Evolutionary conservation across 2,797 vertebrate species (phyloP).

Genomic region (Chaetodon trifasciatus): DNA sequence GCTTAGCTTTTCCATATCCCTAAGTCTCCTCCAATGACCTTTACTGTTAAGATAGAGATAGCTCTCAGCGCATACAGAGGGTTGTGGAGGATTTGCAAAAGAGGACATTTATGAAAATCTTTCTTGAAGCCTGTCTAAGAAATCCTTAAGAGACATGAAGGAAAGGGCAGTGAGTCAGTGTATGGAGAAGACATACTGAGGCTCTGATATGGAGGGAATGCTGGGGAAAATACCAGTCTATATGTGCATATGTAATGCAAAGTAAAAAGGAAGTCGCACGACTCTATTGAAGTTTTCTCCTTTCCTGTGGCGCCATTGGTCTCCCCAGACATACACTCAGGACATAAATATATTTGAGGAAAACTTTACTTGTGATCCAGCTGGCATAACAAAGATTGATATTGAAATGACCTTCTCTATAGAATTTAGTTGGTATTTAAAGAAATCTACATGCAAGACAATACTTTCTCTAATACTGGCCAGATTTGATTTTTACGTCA

Average conservation of each 20-base stretch:
- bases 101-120: conserved; percentile 83
- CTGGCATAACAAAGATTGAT: conserved; percentile 43
- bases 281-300: conserved; percentile 64
- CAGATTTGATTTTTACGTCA: background rate
- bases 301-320: conserved; percentile 51
- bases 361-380: conserved; percentile 54
- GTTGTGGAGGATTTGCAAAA: conserved; percentile 80
- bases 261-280: conserved; percentile 65
- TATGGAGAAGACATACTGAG: conserved; percentile 72
- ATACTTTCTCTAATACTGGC: conserved; percentile 15
- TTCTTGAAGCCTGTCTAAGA: conserved; percentile 77
- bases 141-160: conserved; percentile 82
- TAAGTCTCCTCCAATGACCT: conserved; percentile 81
- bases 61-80: conserved; percentile 66
- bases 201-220: conserved; percentile 77
- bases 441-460: conserved; percentile 29
- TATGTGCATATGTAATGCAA: conserved; percentile 83
- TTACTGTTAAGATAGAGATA: conserved; percentile 80
- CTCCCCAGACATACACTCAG: conserved; percentile 50
- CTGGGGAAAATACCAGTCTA: conserved; percentile 78
- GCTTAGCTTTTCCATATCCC: conserved; percentile 79
- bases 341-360: conserved; percentile 61
- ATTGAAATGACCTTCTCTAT: conserved; percentile 62
- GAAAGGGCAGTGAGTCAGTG: conserved; percentile 78
- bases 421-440: conserved; percentile 42